Conservation (phyloP, 2,113 vertebrate species). For the Poicephalus meyeri region DNA sequence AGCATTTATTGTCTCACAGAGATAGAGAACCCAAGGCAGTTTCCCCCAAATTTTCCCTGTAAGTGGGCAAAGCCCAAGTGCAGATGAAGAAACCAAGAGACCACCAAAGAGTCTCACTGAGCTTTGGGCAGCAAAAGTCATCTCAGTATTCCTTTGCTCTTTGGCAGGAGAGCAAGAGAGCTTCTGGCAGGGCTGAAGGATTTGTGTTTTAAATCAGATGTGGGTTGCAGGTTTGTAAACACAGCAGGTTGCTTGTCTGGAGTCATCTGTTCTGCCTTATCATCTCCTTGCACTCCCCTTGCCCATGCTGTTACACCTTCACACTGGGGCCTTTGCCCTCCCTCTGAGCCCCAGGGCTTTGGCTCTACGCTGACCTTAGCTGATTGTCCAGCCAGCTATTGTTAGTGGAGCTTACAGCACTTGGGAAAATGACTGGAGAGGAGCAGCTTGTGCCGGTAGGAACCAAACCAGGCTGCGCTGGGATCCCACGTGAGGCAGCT, state of each 20-base stretch:
- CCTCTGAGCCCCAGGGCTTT: neutral
- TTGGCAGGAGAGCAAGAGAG: neutral
- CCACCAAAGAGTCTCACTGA: neutral
- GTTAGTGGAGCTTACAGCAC: neutral
- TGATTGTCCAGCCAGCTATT: neutral
- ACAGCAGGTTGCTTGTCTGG: neutral
- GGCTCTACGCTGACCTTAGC: neutral
- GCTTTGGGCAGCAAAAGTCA: neutral
- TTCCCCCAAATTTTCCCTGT: neutral
- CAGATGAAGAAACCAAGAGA: neutral
- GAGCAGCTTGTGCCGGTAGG: neutral
- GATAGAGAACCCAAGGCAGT: neutral
- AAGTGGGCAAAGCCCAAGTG: neutral
- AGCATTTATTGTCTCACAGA: neutral
- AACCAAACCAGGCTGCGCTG: neutral
- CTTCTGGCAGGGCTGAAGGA: neutral
- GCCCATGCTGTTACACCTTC: neutral
- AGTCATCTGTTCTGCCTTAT: neutral
- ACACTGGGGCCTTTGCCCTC: neutral
- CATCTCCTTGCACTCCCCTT: neutral
- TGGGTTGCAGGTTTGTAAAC: neutral
- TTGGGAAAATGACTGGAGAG: neutral
- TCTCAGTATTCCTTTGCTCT: neutral
- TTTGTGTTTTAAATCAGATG: neutral
- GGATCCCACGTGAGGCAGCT: neutral